Base-by-base conservation (phyloP, 2,797 vertebrate species). In the Orestias chungarensis region DNA sequence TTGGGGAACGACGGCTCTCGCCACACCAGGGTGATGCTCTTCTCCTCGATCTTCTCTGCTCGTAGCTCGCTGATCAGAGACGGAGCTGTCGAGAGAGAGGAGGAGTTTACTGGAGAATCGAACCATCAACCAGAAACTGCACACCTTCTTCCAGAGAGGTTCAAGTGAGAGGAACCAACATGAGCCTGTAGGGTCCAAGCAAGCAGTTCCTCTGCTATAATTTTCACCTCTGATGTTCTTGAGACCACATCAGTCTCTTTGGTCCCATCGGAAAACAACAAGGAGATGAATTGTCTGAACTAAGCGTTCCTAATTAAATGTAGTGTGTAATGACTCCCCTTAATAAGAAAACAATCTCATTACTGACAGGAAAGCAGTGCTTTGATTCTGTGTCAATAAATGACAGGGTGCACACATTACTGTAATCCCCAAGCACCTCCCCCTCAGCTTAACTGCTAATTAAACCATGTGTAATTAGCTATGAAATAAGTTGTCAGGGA, bases 1-100 rank as follows among this genome's bases (percentile, higher is more conserved):
- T 95, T 95, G 0, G 90, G 90, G 55, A 93, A 82, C 20, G 88
- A 79, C 0, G 96, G 95, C 81, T 96, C 92, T 80, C 96, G 93
- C 97, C 97, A 99, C 0, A 95, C 96, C 93, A 99, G 40, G 25
- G 95, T 96, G 31, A 98, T 66, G 4, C 96, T 96, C 91, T 95
- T 97, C 90, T 97, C 96, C 66, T 97, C 96, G 3, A 99, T 93
- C 73, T 91, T 95, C 79, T 97, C 97, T 0, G 90, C 95, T 71
- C 92, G 94, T 84, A 99, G 92, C 85, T 95, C 94, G 0, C 94
- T 95, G 86, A 98, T 89, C 9, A 96, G 94, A 80, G 94, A 93
- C 0, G 91, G 93, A 0, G 72, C 97, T 99, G 86, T 0, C 84
- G 59, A 29, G 29, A 35, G 59, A 38, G 3, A 43, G 35, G 43